Evolutionary conservation across 2,797 vertebrate species (phyloP).

Genomic region (Falco rusticolus): DNA sequence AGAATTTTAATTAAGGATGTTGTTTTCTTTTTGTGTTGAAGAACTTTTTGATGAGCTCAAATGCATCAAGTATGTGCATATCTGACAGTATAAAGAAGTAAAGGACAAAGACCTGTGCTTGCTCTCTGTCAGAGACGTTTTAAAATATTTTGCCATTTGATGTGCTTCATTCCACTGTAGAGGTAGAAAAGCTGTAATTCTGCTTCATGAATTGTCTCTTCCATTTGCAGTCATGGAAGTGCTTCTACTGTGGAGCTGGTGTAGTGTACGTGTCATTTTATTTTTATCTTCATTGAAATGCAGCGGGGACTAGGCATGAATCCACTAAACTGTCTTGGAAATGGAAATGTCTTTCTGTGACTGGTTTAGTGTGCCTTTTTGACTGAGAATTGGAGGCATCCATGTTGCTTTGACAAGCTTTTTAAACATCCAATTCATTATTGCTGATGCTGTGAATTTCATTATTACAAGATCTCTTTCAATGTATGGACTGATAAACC

Average conservation of each 20-base stretch:
- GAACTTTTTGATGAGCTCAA: background rate
- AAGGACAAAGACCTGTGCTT: background rate
- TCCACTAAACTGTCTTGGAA: background rate
- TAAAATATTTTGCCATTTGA: background rate
- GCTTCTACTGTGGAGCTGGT: background rate
- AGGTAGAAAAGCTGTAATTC: background rate
- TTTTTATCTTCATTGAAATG: slow-evolving; percentile 54
- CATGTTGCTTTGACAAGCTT: background rate
- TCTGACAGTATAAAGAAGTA: background rate
- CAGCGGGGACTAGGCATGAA: background rate
- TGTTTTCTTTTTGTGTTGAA: background rate
- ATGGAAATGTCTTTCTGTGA: slow-evolving; percentile 33
- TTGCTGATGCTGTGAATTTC: slow-evolving; percentile 1
- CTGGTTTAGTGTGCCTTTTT: background rate
- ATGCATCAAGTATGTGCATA: background rate
- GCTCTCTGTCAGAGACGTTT: background rate
- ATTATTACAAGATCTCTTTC: background rate
- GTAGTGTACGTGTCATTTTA: background rate
- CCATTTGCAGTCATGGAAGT: background rate
- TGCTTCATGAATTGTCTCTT: slow-evolving; percentile 14
- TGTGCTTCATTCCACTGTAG: background rate
- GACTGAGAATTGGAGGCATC: background rate
- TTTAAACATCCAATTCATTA: background rate
- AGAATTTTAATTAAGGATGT: background rate
- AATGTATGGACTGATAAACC: background rate